Evolutionary conservation across 2,797 vertebrate species (phyloP).

Genomic region (Gallinago solitaria): DNA sequence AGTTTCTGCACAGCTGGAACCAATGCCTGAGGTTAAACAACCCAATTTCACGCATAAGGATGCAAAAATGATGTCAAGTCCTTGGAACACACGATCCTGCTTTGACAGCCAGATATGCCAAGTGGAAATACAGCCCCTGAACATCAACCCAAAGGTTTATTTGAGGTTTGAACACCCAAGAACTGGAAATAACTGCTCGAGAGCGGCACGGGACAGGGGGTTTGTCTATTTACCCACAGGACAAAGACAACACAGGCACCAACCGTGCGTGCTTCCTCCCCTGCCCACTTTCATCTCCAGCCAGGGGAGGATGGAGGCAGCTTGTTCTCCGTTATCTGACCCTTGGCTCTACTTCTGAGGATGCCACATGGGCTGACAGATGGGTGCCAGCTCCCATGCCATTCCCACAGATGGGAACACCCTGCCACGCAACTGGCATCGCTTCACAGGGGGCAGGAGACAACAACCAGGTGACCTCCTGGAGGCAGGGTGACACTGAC

Average conservation of each 20-base stretch:
- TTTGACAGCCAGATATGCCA: slow-evolving; percentile 20
- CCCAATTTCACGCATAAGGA: neutral
- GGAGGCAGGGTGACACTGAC: neutral
- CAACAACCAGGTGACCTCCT: neutral
- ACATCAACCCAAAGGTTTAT: neutral
- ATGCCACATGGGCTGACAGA: neutral
- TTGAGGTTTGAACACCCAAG: neutral
- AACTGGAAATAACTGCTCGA: neutral
- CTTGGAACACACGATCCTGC: neutral
- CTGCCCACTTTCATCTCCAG: slow-evolving; percentile 5
- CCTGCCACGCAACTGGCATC: neutral
- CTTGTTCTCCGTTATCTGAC: neutral
- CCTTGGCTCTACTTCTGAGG: slow-evolving; percentile 31
- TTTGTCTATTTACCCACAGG: neutral
- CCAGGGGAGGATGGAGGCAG: neutral
- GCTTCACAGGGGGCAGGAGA: rapidly evolving
- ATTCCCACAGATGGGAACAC: rapidly evolving
- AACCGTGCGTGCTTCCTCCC: neutral
- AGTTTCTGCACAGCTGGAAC: slow-evolving; percentile 29
- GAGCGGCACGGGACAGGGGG: neutral
- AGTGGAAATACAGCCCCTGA: slow-evolving; percentile 18
- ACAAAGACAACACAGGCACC: slow-evolving; percentile 17
- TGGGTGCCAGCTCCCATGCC: rapidly evolving
- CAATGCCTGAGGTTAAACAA: neutral
- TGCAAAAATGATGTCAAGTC: slow-evolving; percentile 33